Evolutionary conservation across 2,888 invertebrate genomes (phyloP).

Genomic region (Balanococcus diminutus): DNA sequence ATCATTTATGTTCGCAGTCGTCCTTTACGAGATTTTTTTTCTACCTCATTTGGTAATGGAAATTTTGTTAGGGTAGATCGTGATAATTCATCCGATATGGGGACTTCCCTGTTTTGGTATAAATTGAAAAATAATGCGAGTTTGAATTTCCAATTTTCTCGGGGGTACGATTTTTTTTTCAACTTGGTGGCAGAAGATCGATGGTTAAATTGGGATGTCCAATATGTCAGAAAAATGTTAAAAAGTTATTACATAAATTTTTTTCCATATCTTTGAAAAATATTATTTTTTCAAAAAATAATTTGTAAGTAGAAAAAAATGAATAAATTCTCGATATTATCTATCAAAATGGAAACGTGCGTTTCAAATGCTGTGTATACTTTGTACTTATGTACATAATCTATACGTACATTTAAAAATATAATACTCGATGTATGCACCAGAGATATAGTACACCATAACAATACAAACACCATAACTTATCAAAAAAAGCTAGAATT

Average conservation of each 20-base stretch:
- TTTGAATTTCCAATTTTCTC: not conserved
- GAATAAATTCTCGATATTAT: not conserved
- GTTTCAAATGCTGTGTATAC: not conserved
- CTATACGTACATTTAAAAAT: too few species aligned
- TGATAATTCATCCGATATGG: not conserved
- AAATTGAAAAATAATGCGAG: slow-evolving; percentile 11
- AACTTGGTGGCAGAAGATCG: not conserved
- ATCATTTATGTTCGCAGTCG: not conserved
- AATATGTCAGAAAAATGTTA: not conserved
- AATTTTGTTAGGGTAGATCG: not conserved
- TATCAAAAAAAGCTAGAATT: not conserved
- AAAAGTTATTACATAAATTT: not conserved
- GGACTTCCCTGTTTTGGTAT: not conserved
- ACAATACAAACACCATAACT: not conserved
- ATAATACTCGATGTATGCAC: not conserved
- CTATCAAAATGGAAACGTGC: not conserved
- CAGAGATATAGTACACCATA: not conserved
- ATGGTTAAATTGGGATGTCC: not conserved
- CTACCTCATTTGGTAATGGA: slow-evolving; percentile 22
- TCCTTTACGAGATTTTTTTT: not conserved
- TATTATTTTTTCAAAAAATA: not conserved
- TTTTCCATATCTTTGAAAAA: not conserved
- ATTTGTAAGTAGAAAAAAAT: not conserved
- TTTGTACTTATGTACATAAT: not conserved
- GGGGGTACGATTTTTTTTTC: too few species aligned